Evolutionary conservation across 2,797 vertebrate species (phyloP), one percentile per base, ranked within the genome.

Genomic region (Fundulus diaphanus): DNA sequence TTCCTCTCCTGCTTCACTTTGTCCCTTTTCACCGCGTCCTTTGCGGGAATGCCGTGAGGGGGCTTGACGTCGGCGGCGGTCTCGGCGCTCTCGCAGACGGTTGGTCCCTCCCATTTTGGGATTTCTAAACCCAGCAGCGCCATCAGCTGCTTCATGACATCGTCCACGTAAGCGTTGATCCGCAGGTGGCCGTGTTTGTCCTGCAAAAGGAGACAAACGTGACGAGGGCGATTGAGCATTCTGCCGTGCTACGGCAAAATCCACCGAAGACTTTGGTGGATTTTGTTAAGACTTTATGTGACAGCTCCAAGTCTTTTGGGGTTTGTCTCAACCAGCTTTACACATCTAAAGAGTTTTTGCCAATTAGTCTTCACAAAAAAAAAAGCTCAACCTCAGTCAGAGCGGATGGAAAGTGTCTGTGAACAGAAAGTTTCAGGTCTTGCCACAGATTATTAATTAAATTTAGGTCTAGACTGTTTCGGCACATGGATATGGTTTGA

Each of bases 141-240:
- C 96, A 99, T 97, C 86, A 99, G 92, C 86, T 90, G 96, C 0
- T 81, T 91, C 96, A 99, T 97, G 78, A 99, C 95, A 0, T 97
- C 95, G 0, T 99, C 98, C 0, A 99, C 97, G 0, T 98, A 97
- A 77, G 95, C 95, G 0, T 97, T 92, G 90, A 99, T 97, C 68
- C 95, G 94, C 67, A 99, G 91, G 89, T 97, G 93, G 0, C 96
- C 97, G 0, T 99, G 96, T 70, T 96, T 97, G 92, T 99, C 98
- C 98, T 94, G 46, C 22, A 18, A 61, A 35, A 73, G 77, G 67
- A 54, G 0, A 68, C 6, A 65, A 40, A 6, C 0, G 2, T 69
- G 11, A 82, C 0, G 24, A 51, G 6, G 52, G 29, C 16, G 5
- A 65, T 54, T 37, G 35, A 22, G 44, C 37, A 29, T 56, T 56